A percentile compares a stretch with the other conserved stretches of the same genome.
Conservation (phyloP, 2,888 invertebrate species). For the Mythimna lalbum region DNA sequence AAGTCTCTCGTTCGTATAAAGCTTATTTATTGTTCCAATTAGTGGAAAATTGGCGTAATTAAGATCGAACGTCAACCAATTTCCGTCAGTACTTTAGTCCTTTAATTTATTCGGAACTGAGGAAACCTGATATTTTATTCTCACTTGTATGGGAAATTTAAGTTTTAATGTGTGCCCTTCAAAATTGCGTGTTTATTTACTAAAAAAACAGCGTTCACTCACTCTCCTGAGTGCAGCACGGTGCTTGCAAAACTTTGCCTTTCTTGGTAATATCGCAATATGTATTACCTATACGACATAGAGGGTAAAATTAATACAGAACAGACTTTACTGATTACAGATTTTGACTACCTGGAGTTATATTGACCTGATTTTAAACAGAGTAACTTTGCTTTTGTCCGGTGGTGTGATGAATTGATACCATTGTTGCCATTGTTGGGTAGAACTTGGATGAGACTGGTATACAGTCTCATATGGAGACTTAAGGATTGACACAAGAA, state of each 20-base stretch:
- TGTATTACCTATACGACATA: conserved; percentile 75
- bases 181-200: conserved; percentile 50
- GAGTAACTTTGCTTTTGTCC: background rate
- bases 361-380: background rate
- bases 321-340: background rate
- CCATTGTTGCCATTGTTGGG: no score
- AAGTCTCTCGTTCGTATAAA: conserved; percentile 30
- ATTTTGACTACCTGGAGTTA: background rate
- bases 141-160: conserved; percentile 3
- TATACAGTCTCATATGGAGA: no score
- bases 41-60: conserved; percentile 48
- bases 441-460: no score
- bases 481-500: no score
- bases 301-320: conserved; percentile 47
- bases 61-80: conserved; percentile 59
- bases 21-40: conserved; percentile 54
- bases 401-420: no score
- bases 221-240: conserved; percentile 61
- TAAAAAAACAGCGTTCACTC: conserved; percentile 64
- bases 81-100: conserved; percentile 52
- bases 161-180: conserved; percentile 27
- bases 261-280: conserved; percentile 82
- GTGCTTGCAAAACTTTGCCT: conserved; percentile 82
- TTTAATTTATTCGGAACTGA: conserved; percentile 24
- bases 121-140: conserved; percentile 22